These are phyloP conservation scores for Cyanoramphus novaezelandiae DNA, from an alignment of 2,113 vertebrate species.

Conservation along the genomic window DNA sequence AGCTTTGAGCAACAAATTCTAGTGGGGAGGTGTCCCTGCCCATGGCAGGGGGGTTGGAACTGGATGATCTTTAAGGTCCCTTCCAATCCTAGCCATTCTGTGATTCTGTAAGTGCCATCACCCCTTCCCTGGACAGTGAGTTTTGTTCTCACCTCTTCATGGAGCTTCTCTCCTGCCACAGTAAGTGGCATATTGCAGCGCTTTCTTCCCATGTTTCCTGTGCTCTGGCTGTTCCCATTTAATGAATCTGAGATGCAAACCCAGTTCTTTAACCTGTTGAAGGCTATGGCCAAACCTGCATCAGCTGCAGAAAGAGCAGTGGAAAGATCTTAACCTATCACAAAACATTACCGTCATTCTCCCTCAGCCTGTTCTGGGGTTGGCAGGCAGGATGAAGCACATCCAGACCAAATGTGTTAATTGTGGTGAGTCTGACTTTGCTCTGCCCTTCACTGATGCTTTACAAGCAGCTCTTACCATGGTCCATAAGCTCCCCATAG, in stretches of 20 bases:
- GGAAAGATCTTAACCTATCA: rapidly evolving
- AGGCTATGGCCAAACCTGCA: not conserved
- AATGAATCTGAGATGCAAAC: not conserved
- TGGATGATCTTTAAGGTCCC: not conserved
- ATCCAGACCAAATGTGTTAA: not conserved
- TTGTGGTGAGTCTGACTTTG: not conserved
- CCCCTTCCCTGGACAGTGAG: not conserved
- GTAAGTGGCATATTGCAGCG: not conserved
- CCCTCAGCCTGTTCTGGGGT: not conserved
- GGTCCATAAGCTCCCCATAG: not conserved
- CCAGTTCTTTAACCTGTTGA: not conserved
- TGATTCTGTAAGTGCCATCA: not conserved
- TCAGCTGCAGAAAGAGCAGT: not conserved
- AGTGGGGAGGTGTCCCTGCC: not conserved
- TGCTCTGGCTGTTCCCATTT: not conserved
- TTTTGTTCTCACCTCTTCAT: not conserved
- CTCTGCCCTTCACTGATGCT: not conserved
- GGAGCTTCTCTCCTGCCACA: not conserved
- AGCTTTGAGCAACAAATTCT: not conserved
- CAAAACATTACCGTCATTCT: rapidly evolving
- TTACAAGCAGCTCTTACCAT: rapidly evolving
- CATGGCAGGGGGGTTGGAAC: not conserved
- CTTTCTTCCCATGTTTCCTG: not conserved
- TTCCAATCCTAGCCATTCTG: not conserved
- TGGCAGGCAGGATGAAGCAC: not conserved